Evolutionary conservation across 2,888 invertebrate species (phyloP).

Genomic region (Euzetes globulus): DNA sequence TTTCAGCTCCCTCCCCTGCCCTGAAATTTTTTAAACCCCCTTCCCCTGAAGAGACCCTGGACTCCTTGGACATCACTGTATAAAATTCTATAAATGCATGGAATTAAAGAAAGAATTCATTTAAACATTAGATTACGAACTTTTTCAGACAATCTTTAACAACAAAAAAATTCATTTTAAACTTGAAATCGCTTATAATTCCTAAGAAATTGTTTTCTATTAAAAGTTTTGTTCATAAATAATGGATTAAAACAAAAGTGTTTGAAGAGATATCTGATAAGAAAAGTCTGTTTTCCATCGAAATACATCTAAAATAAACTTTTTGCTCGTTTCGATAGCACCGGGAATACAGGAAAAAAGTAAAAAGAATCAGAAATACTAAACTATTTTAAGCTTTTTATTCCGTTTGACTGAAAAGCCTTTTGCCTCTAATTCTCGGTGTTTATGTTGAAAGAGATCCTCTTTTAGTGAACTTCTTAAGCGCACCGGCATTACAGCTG

Average conservation of each 20-base stretch:
- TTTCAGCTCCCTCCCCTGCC: too few relatives aligned
- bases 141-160: too few relatives aligned
- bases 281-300: not conserved
- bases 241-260: not conserved
- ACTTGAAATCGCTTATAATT: too few relatives aligned
- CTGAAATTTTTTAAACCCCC: too few relatives aligned
- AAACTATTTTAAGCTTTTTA: slow-evolving; percentile 17
- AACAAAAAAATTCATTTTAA: too few relatives aligned
- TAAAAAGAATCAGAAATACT: not conserved
- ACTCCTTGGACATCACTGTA: too few relatives aligned
- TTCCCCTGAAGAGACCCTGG: too few relatives aligned
- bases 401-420: not conserved
- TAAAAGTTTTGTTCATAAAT: too few relatives aligned
- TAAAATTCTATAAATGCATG: too few relatives aligned
- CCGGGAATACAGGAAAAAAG: not conserved
- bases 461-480: not conserved
- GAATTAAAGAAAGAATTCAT: too few relatives aligned
- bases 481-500: not conserved
- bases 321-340: not conserved
- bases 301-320: not conserved
- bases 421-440: not conserved
- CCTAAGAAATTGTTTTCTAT: too few relatives aligned
- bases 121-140: too few relatives aligned
- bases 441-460: not conserved
- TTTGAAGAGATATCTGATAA: not conserved